Evolutionary conservation across 2,797 vertebrate species (phyloP).

Genomic region (Pampus argenteus): DNA sequence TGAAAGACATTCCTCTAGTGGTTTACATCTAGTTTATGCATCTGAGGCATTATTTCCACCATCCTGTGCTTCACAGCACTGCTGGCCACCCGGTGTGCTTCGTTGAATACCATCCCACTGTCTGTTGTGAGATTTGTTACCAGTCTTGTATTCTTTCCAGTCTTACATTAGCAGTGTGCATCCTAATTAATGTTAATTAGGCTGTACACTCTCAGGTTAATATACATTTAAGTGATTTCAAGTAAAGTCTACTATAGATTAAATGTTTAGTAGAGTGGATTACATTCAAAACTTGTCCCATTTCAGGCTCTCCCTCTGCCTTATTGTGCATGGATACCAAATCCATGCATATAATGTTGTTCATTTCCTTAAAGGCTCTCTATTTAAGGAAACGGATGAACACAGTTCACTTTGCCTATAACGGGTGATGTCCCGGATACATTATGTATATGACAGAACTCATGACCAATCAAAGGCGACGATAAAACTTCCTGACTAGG

Average conservation of each 20-base stretch:
- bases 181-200: slow-evolving; percentile 28
- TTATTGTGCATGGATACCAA: not conserved
- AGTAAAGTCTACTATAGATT: not conserved
- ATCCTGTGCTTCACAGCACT: slow-evolving; percentile 32
- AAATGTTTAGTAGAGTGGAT: not conserved
- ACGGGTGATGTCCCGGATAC: too few relatives aligned
- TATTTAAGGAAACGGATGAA: too few relatives aligned
- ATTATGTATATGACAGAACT: too few relatives aligned
- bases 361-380: not conserved
- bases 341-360: not conserved
- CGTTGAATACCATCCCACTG: slow-evolving; percentile 29
- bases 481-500: too few relatives aligned
- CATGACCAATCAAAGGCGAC: too few relatives aligned
- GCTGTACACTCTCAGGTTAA: not conserved
- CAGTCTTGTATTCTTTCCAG: slow-evolving; percentile 25
- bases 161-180: slow-evolving; percentile 11
- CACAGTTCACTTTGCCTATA: too few relatives aligned
- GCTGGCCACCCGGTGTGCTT: slow-evolving; percentile 24
- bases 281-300: too few relatives aligned
- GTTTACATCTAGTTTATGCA: slow-evolving; percentile 7
- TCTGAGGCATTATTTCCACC: slow-evolving; percentile 16
- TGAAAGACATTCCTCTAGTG: not conserved
- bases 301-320: too few relatives aligned
- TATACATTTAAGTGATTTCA: not conserved
- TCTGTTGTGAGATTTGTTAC: slow-evolving; percentile 28